Evolutionary conservation across 2,888 invertebrate species (phyloP).

Genomic region (Pilophorus perplexus): DNA sequence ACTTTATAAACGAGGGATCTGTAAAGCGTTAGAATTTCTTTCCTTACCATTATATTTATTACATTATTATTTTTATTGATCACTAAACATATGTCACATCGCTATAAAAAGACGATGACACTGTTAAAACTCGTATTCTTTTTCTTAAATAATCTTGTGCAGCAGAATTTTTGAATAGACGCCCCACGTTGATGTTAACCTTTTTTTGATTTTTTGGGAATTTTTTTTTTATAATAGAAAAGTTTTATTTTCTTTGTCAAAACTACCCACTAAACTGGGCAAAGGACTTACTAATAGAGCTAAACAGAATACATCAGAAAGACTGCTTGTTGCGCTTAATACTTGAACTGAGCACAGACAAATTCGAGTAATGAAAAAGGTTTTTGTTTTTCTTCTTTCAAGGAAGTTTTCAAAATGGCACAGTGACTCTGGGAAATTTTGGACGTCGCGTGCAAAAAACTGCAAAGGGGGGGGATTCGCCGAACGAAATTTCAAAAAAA

Average conservation of each 20-base stretch:
- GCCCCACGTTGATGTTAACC: constrained; percentile 20
- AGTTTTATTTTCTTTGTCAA: constrained; percentile 36
- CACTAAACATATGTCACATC: constrained; percentile 38
- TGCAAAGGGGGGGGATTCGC: no score
- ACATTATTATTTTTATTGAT: constrained; percentile 40
- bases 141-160: constrained; percentile 9
- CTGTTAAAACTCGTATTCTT: constrained; percentile 14
- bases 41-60: constrained; percentile 35
- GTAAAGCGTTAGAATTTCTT: constrained; percentile 48
- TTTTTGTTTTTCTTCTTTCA: constrained; percentile 31
- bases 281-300: constrained; percentile 31
- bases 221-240: constrained; percentile 29
- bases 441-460: no score
- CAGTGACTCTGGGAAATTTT: no score
- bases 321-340: constrained; percentile 47
- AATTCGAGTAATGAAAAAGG: constrained; percentile 39
- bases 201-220: constrained; percentile 25
- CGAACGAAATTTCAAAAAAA: no score
- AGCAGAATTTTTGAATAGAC: constrained; percentile 24
- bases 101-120: constrained; percentile 28
- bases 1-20: constrained; percentile 43
- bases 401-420: no score
- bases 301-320: constrained; percentile 46
- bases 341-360: constrained; percentile 47
- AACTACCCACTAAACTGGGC: constrained; percentile 39